Percentiles rank a stretch among this genome's conserved stretches.
These are phyloP conservation scores for Bimastos eiseni DNA, from an alignment of 2,888 invertebrate species.

Conservation along the genomic window DNA sequence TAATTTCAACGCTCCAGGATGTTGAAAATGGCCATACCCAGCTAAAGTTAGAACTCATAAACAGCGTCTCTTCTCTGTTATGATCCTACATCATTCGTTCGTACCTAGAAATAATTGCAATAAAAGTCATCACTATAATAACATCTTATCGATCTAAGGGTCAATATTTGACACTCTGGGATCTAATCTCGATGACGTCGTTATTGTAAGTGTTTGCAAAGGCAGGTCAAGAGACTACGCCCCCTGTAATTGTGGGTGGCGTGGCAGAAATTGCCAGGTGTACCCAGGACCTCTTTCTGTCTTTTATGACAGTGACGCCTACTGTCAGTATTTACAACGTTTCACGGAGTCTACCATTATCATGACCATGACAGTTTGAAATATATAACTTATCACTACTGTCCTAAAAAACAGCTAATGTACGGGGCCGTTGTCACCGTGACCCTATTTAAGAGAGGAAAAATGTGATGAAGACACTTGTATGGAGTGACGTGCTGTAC, in stretches of 20 bases:
- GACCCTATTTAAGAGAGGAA: too few relatives aligned
- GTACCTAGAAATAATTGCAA: not conserved
- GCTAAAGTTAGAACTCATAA: not conserved
- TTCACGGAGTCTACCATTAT: too few relatives aligned
- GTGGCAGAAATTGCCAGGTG: not conserved
- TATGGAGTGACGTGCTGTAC: too few relatives aligned
- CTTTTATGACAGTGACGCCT: not conserved
- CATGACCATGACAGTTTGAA: too few relatives aligned
- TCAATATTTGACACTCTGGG: not conserved
- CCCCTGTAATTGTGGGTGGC: not conserved
- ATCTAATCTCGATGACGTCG: not conserved
- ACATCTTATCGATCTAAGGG: not conserved
- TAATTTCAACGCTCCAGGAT: not conserved
- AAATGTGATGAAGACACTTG: too few relatives aligned
- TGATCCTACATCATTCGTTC: not conserved
- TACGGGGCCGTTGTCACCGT: too few relatives aligned
- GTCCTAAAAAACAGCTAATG: too few relatives aligned
- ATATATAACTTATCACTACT: too few relatives aligned
- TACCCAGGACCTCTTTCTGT: too few relatives aligned
- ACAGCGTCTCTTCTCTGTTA: not conserved
- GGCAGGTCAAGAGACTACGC: not conserved
- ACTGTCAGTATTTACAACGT: not conserved
- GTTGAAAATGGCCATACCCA: not conserved
- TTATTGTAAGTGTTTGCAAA: not conserved
- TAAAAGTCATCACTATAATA: not conserved